Base-by-base conservation (phyloP, 2,888 invertebrate genomes). In the Leptinotarsa tumamoca region DNA sequence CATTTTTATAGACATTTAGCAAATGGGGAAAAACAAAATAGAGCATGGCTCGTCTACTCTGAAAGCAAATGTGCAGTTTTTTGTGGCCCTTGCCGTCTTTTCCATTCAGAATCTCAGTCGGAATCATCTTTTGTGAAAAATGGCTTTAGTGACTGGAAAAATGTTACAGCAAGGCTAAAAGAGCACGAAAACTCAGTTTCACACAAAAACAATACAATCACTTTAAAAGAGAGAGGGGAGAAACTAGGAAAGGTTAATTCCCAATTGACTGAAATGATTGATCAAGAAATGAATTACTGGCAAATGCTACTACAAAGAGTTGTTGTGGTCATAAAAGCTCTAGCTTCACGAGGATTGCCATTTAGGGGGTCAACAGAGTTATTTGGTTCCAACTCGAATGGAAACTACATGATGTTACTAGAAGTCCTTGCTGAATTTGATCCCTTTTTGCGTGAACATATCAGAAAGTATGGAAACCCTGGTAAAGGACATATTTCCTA, bases 401-500 rank as follows among this genome's bases (percentile, higher is more conserved):
- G 51, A 51, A 51, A 51, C 51, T 51, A 51, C 51, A 51, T 51
- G 51, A 51, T 17, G 51, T 51, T 51, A 51, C 51, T 51, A 51
- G 51, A 51, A 51, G 51, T 51, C 51, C 51, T 51, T 51, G 51
- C 51, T 51, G 51, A 51, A 51, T 15, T 51, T 51, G 51, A 51
- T 51, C 51, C 51, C 51, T 51, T 51, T 51, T 51, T 51, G 51
- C 51, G 51, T 51, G 51, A 51, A 51, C 51, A 51, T 51, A 51
- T 51, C 51, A 51, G 51, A 17, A 51, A 51, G 51, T 17, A 51
- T 51, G 21, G 54, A 56, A 56, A 56, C 21, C 54, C 54, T 56
- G 54, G 54, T n/a, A 56, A 56, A 56, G 54, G 54, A 56, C 54
- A 56, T 56, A 56, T 56, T 56, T 56, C 54, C 54, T 21, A 56